Evolutionary conservation across 2,113 vertebrate species (phyloP).

Genomic region (Typhlomys cinereus): DNA sequence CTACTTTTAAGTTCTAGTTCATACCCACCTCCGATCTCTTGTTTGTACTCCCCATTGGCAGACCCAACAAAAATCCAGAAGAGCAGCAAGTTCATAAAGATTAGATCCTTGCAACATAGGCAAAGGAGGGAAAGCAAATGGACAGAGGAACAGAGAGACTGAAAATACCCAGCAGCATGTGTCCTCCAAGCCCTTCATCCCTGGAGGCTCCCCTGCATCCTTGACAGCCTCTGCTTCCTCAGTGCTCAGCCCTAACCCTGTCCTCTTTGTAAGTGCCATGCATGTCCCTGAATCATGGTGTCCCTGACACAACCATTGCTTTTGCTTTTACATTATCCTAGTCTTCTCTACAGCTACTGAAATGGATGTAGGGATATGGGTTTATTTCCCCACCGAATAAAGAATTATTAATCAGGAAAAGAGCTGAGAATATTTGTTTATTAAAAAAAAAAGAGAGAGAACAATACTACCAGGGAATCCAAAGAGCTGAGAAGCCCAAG

Average conservation of each 20-base stretch:
- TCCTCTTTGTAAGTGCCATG: neutral
- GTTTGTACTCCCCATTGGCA: neutral
- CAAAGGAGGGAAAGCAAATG: neutral
- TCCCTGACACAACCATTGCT: neutral
- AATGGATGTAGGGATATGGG: too few species aligned
- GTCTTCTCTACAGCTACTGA: neutral
- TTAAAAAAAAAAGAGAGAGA: too few species aligned
- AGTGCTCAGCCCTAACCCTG: neutral
- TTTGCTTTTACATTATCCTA: neutral
- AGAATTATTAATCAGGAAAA: too few species aligned
- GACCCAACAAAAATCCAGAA: neutral
- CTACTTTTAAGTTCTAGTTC: neutral
- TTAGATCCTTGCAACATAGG: neutral
- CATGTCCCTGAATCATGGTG: neutral
- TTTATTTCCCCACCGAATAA: too few species aligned
- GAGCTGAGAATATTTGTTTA: too few species aligned
- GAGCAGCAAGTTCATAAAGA: neutral
- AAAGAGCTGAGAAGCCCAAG: too few species aligned
- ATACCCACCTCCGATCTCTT: neutral
- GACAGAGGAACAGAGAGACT: neutral
- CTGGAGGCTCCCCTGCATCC: neutral
- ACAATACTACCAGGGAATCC: too few species aligned
- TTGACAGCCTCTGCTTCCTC: neutral
- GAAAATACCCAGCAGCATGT: neutral
- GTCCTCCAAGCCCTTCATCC: neutral